phyloP scores from a whole-genome alignment of 1,140 invertebrate species.

The Protaetia brevitarsis region DNA sequence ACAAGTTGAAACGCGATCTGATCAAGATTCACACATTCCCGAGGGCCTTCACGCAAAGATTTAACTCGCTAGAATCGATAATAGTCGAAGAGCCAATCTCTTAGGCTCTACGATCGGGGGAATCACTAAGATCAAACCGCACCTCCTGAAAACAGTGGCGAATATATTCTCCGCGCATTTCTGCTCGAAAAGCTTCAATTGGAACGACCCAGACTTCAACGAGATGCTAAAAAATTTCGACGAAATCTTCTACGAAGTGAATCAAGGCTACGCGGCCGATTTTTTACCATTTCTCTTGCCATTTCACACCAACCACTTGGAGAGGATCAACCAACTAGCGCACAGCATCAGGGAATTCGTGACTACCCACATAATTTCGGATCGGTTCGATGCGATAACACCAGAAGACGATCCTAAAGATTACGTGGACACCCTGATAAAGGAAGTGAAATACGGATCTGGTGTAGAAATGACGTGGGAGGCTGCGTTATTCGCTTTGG shows the following conservation, averaged over 20 bases:
- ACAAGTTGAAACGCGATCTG: constrained; percentile 73
- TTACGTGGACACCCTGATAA: constrained; percentile 70
- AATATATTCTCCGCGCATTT: constrained; percentile 84
- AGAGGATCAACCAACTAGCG: constrained; percentile 63
- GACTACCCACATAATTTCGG: constrained; percentile 63
- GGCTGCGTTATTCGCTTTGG: constrained; percentile 71
- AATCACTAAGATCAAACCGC: constrained; percentile 56
- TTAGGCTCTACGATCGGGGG: constrained; percentile 33
- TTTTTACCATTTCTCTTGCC: constrained; percentile 79
- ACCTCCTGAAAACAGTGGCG: constrained; percentile 64
- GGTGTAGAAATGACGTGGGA: constrained; percentile 57
- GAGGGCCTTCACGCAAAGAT: constrained; percentile 65
- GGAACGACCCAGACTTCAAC: constrained; percentile 63
- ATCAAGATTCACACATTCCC: constrained; percentile 71
- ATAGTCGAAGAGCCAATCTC: constrained; percentile 52
- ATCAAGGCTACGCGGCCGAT: constrained; percentile 82
- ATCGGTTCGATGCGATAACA: constrained; percentile 55
- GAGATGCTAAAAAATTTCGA: constrained; percentile 70
- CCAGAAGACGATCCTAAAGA: constrained; percentile 58
- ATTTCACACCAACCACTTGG: constrained; percentile 64
- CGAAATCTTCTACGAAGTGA: constrained; percentile 84
- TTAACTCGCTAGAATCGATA: constrained; percentile 58
- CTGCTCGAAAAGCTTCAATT: constrained; percentile 68
- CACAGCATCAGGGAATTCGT: constrained; percentile 70
- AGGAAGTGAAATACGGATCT: constrained; percentile 55